Base-by-base conservation (phyloP, 2,797 vertebrate genomes). In the Gastrophryne carolinensis region DNA sequence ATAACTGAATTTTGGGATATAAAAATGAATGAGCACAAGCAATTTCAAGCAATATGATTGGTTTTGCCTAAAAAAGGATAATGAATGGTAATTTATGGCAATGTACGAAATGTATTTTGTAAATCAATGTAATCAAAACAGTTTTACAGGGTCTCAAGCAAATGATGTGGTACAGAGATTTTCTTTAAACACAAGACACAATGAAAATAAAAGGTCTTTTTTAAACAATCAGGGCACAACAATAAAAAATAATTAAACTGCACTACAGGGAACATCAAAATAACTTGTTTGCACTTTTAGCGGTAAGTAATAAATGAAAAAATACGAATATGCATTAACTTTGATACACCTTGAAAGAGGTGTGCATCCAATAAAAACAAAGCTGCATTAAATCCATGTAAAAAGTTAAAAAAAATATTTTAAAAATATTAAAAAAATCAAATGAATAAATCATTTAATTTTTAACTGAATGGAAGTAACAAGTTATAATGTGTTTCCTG, bases 391-490 rank as follows among this genome's bases (percentile, higher is more conserved):
- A 85, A 84, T 34, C 44, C 8, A 57, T 54, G 34, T 68, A 30
- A 29, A 86, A 86, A 85, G 54, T 5, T 11, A 34, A 62, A 19
- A 78, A 2, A 53, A 61, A 70, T 17, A 41, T 5, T 72, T 74
- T 5, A 60, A 57, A 53, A 50, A 60, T 57, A 64, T 70, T 54
- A 65, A 66, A 54, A 78, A 63, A 75, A 67, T 29, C 27, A 62
- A 72, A 62, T 13, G 12, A 30, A 63, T 24, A 37, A 73, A 41
- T 19, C 32, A 5, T 15, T 2, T 2, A 26, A 10, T 39, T 53
- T 73, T 53, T 10, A 54, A 37, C 47, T 49, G 50, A 24, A 67
- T 8, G 23, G 54, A 44, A 53, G 34, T 26, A 53, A 47, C 15
- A 34, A 47, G 41, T 23, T 37, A 63, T 27, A 11, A 67, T 61